Conservation (phyloP, 2,888 invertebrate species). For the Leptopilina myrica region DNA sequence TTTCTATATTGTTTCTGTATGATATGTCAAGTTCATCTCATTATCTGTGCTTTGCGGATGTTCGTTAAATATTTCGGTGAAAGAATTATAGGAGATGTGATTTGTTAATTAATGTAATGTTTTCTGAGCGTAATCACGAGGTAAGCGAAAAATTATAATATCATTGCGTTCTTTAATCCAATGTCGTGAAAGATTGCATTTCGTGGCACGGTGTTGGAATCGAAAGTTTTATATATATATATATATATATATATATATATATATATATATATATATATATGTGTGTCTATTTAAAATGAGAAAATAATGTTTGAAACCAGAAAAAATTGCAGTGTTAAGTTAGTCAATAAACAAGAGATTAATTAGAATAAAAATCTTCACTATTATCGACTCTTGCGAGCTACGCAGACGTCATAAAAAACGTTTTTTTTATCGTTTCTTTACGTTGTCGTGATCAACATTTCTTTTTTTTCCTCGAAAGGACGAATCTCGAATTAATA, state of each 20-base stretch:
- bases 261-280: no score
- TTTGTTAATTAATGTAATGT: slow-evolving; percentile 74
- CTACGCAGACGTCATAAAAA: slow-evolving; percentile 32
- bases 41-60: slow-evolving; percentile 59
- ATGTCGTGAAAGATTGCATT: slow-evolving; percentile 41
- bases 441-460: not conserved
- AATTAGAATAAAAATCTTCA: not conserved
- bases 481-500: slow-evolving; percentile 27
- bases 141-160: slow-evolving; percentile 62
- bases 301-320: slow-evolving; percentile 22
- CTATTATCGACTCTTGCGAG: not conserved
- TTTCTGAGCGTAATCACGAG: slow-evolving; percentile 74
- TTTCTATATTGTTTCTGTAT: slow-evolving; percentile 54
- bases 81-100: slow-evolving; percentile 70
- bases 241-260: no score
- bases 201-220: slow-evolving; percentile 42
- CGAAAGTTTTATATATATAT: slow-evolving; percentile 2
- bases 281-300: no score
- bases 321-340: slow-evolving; percentile 4
- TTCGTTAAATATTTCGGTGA: slow-evolving; percentile 60
- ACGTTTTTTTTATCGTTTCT: not conserved
- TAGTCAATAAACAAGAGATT: slow-evolving; percentile 22
- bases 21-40: slow-evolving; percentile 61
- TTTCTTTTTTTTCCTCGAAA: not conserved
- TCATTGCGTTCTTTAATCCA: slow-evolving; percentile 32